A percentile compares a stretch with the other conserved stretches of the same genome.
phyloP scores from a whole-genome alignment of 1,140 invertebrate genomes.

The Galleria mellonella region DNA sequence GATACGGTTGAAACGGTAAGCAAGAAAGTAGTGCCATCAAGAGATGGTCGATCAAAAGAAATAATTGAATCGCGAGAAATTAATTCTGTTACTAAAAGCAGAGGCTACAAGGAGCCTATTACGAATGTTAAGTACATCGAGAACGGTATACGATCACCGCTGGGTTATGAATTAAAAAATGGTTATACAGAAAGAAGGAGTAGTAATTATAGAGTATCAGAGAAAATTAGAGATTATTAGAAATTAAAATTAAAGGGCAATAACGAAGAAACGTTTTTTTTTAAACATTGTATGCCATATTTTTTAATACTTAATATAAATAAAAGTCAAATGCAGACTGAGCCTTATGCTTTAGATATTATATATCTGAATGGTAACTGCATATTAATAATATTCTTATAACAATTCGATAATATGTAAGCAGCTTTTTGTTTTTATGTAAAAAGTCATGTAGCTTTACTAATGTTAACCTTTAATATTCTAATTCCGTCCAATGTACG shows the following conservation, averaged over 20 bases:
- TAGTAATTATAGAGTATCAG: constrained; percentile 67
- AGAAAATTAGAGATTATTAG: constrained; percentile 71
- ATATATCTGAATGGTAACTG: constrained; percentile 21
- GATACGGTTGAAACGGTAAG: constrained; percentile 80
- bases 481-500: constrained; percentile 54
- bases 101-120: constrained; percentile 68
- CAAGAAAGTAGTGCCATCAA: constrained; percentile 78
- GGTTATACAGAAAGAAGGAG: constrained; percentile 59
- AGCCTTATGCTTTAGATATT: constrained; percentile 44
- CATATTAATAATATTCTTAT: background rate
- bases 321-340: constrained; percentile 54
- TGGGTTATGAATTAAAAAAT: constrained; percentile 58
- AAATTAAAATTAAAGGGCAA: constrained; percentile 9
- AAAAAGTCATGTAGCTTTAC: constrained; percentile 69
- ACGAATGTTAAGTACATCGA: constrained; percentile 67
- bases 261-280: background rate
- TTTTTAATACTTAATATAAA: constrained; percentile 27
- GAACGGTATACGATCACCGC: constrained; percentile 60
- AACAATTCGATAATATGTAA: constrained; percentile 6
- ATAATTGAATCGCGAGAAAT: constrained; percentile 81
- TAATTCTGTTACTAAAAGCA: constrained; percentile 80
- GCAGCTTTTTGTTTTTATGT: constrained; percentile 47
- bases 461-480: constrained; percentile 40
- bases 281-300: constrained; percentile 52
- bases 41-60: constrained; percentile 76